A percentile compares a stretch with the other conserved stretches of the same genome.
Evolutionary conservation across 2,888 invertebrate species (phyloP).

Genomic region (Drosophila siamana): DNA sequence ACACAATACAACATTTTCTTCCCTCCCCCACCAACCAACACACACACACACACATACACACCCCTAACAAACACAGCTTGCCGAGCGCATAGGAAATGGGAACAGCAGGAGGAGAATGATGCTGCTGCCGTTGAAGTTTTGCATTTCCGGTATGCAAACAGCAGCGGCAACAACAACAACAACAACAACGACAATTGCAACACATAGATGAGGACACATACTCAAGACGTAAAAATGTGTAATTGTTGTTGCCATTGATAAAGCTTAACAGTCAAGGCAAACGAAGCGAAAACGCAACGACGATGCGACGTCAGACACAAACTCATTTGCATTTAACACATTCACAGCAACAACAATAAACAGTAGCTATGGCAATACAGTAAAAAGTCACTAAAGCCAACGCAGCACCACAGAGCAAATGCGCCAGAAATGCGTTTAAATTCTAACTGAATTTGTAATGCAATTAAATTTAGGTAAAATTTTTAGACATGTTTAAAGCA

Average conservation of each 20-base stretch:
- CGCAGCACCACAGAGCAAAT: neutral
- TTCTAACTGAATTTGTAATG: no score
- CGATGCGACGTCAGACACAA: conserved; percentile 27
- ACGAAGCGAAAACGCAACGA: conserved; percentile 10
- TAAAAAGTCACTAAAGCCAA: conserved; percentile 19
- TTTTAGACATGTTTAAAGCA: no score
- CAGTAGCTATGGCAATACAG: conserved; percentile 32
- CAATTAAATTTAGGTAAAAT: no score
- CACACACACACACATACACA: conserved; percentile 9
- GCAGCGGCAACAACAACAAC: conserved; percentile 21
- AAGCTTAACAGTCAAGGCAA: conserved; percentile 54
- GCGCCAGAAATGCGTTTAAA: no score
- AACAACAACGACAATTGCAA: conserved; percentile 8
- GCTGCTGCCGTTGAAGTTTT: conserved; percentile 71
- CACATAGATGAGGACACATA: conserved; percentile 46
- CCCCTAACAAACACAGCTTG: conserved; percentile 18
- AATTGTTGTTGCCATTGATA: conserved; percentile 69
- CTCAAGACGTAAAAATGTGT: conserved; percentile 72
- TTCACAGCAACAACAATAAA: conserved; percentile 38
- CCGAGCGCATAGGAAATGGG: conserved; percentile 18
- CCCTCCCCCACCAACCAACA: conserved; percentile 15
- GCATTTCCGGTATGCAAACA: conserved; percentile 83
- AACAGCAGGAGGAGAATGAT: conserved; percentile 25
- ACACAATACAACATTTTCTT: conserved; percentile 37
- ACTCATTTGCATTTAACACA: conserved; percentile 78